Base-by-base conservation (phyloP, 2,113 vertebrate species). In the Gallinago paraguaiae region DNA sequence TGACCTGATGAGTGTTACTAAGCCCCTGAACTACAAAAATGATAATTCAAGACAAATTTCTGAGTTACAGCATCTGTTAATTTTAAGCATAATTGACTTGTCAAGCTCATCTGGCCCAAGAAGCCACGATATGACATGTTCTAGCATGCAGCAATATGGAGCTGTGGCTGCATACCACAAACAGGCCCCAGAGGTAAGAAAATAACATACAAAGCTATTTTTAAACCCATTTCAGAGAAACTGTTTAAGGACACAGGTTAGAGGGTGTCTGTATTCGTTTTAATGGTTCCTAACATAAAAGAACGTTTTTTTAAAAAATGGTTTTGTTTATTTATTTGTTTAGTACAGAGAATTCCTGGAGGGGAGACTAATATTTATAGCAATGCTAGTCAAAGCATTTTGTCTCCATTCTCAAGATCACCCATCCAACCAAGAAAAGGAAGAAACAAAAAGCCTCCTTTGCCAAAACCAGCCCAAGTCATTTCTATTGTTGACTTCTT, bases 371-470 rank as follows among this genome's bases (percentile, higher is more conserved):
- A 57, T 46, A 88, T 87, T 96, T 95, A 54, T 27, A 92, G 83
- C 87, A 76, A 57, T 56, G 37, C 33, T 65, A 88, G 68, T 64
- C 77, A 41, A 78, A 92, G 76, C 53, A 67, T 64, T 92, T 41
- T 80, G 71, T 64, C 65, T 92, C 68, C 7, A 3, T 77, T 92
- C 80, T 39, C 69, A 88, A 86, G 82, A 96, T 65, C 41, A 48
- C 54, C 64, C 56, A 56, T 93, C 39, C 76, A 81, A 78, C 68
- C 59, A 78, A 85, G n/a, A 23, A 84, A 86, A 68, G 78, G 54
- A 86, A 87, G 51, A 96, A 95, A 94, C 63, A 95, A 88, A 97
- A 91, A 88, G 18, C 6, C 13, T 15, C 53, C 69, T 80, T 76
- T n/a, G 71, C 85, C 84, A 93, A 94, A 95, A 86, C 57, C 79